Conservation (phyloP, 2,113 vertebrate genomes). For the Suricata suricatta region DNA sequence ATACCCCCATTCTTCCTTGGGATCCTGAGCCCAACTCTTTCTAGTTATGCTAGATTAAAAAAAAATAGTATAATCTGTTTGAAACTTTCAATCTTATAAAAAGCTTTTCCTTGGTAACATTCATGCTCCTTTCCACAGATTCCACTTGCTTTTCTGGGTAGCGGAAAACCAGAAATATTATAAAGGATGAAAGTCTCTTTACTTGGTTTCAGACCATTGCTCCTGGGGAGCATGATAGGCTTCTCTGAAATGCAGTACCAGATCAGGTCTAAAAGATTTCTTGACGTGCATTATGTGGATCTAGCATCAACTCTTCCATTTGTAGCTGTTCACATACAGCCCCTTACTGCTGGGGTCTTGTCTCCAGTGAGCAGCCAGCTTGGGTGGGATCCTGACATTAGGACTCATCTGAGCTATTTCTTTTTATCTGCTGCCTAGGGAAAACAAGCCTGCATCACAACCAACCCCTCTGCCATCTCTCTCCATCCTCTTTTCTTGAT, state of each 20-base stretch:
- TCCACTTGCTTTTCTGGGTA: neutral
- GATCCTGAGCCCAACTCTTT: neutral
- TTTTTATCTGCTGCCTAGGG: neutral
- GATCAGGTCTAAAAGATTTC: neutral
- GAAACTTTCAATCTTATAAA: neutral
- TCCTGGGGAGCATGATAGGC: fast-evolving
- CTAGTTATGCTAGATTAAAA: neutral
- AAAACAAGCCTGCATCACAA: neutral
- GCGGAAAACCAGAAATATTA: neutral
- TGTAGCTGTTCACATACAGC: neutral
- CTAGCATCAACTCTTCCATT: neutral
- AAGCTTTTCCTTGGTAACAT: neutral
- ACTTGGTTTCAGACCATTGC: neutral
- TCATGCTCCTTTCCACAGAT: neutral
- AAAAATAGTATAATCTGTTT: neutral
- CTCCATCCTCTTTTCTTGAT: neutral
- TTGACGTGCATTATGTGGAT: fast-evolving
- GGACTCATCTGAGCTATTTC: neutral
- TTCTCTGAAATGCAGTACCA: neutral
- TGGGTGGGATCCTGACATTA: neutral
- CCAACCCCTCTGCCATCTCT: fast-evolving
- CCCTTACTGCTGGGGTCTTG: neutral
- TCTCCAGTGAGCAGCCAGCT: neutral
- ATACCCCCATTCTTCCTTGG: no score
- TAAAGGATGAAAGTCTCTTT: neutral